Percentiles rank a stretch among this genome's conserved stretches.
Conservation (phyloP, 2,888 invertebrate genomes). For the Baronia brevicornis region DNA sequence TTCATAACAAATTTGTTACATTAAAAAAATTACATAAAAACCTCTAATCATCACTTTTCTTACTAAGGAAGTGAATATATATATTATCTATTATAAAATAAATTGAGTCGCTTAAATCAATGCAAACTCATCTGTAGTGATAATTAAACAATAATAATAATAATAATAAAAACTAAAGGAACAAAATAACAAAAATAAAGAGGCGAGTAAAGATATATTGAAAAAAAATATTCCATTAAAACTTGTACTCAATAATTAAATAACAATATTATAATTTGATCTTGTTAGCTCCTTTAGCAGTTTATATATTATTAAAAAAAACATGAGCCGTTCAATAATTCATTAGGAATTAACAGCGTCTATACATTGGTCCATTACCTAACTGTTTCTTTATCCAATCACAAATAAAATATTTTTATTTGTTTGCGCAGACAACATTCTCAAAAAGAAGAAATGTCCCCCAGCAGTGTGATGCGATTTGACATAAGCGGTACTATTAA, state of each 20-base stretch:
- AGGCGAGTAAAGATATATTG: conserved; percentile 69
- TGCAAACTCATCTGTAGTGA: conserved; percentile 53
- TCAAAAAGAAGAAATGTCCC: conserved; percentile 38
- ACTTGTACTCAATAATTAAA: conserved; percentile 75
- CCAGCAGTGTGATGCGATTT: conserved; percentile 62
- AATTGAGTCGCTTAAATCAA: conserved; percentile 49
- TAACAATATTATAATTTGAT: conserved; percentile 75
- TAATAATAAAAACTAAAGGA: conserved; percentile 73
- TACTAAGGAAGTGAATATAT: conserved; percentile 64
- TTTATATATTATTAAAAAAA: conserved; percentile 46
- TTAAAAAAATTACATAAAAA: conserved; percentile 32
- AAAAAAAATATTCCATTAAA: conserved; percentile 70
- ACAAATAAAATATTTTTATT: conserved; percentile 32
- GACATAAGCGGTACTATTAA: conserved; percentile 54
- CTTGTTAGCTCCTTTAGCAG: conserved; percentile 59
- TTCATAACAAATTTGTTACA: conserved; percentile 27
- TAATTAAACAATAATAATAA: conserved; percentile 69
- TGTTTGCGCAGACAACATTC: conserved; percentile 40
- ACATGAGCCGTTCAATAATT: conserved; percentile 46
- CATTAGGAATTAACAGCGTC: conserved; percentile 50
- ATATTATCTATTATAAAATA: conserved; percentile 47
- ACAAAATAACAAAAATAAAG: conserved; percentile 71
- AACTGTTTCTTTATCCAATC: conserved; percentile 36
- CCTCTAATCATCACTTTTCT: conserved; percentile 49
- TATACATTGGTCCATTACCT: conserved; percentile 66